These are phyloP conservation scores for Lophochroa leadbeateri DNA, from an alignment of 2,113 vertebrate genomes.

Conservation along the genomic window DNA sequence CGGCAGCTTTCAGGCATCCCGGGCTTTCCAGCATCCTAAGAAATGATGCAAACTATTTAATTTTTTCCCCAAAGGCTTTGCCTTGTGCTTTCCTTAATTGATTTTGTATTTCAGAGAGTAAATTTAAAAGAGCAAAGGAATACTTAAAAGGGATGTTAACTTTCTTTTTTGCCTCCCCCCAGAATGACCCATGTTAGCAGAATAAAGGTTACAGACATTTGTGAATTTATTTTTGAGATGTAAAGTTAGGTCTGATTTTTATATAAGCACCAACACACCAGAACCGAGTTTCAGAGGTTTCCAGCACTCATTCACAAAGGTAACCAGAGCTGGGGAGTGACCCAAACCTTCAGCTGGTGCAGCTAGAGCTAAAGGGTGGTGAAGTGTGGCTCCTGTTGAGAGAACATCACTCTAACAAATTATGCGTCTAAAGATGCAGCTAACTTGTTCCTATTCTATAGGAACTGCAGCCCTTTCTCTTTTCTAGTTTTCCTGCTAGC, in stretches of 20 bases:
- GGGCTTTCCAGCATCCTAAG: neutral
- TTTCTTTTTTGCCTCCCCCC: neutral
- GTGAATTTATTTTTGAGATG: neutral
- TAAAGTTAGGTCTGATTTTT: neutral
- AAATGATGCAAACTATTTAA: neutral
- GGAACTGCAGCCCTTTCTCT: neutral
- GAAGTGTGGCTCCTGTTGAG: neutral
- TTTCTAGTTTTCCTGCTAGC: neutral
- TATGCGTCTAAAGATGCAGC: neutral
- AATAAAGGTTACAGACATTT: neutral
- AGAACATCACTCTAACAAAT: neutral
- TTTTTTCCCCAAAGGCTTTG: neutral
- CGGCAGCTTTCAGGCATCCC: neutral
- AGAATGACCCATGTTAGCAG: neutral
- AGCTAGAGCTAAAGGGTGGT: neutral
- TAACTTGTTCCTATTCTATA: neutral
- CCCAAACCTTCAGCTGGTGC: neutral
- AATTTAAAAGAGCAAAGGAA: neutral
- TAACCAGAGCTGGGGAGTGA: neutral
- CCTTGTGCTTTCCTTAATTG: neutral
- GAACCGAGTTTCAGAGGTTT: neutral
- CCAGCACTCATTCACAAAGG: neutral
- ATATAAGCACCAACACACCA: neutral
- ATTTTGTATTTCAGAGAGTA: neutral
- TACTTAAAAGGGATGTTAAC: neutral